Conservation (phyloP, 2,888 invertebrate species). For the Baronia brevicornis region DNA sequence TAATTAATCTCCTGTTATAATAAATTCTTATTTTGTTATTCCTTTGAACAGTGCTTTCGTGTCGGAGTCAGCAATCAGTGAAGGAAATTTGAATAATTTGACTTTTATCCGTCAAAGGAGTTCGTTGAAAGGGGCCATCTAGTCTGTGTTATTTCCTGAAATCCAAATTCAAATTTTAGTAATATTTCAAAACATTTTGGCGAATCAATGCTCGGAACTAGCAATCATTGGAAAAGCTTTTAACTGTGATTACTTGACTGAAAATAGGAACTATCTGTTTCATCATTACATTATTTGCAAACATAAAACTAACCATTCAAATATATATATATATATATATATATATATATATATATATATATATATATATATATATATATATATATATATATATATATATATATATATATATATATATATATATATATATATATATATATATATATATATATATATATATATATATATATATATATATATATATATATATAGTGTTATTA, state of each 20-base stretch:
- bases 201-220: conserved; percentile 13
- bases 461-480: no score
- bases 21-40: conserved; percentile 26
- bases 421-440: no score
- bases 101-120: conserved; percentile 33
- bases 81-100: conserved; percentile 31
- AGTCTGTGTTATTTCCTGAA: conserved; percentile 23
- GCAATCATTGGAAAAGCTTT: conserved; percentile 15
- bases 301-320: no score
- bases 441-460: no score
- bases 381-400: no score
- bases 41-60: conserved; percentile 26
- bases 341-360: no score
- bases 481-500: no score
- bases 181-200: conserved; percentile 16
- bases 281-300: no score
- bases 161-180: conserved; percentile 26
- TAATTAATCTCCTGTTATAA: conserved; percentile 27
- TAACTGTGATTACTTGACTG: conserved; percentile 11
- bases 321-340: no score
- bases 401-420: no score
- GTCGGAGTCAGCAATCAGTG: conserved; percentile 30
- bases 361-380: no score
- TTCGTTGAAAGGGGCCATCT: conserved; percentile 26
- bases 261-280: conserved; percentile 6